A percentile compares a stretch with the other conserved stretches of the same genome.
Conservation (phyloP, 2,888 invertebrate species). For the Portevinia maculata region DNA sequence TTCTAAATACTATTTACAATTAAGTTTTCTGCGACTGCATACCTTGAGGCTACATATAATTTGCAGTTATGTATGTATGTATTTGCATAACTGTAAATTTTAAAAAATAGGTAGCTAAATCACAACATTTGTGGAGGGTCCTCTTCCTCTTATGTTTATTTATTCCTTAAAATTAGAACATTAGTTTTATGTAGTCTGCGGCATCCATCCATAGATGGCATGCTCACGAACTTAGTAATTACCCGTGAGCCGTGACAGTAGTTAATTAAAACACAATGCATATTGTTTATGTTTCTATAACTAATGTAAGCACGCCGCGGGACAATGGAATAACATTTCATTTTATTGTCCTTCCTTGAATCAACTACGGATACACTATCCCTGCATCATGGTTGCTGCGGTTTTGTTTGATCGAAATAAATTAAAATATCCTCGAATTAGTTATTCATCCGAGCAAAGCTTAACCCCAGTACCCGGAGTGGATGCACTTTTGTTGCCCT, state of each 20-base stretch:
- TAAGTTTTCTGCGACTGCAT: too few species aligned
- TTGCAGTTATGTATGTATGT: too few species aligned
- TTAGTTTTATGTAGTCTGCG: neutral
- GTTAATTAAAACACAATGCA: conserved; percentile 32
- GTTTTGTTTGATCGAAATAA: conserved; percentile 45
- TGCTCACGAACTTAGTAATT: conserved; percentile 39
- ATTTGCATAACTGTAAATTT: neutral
- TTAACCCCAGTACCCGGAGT: neutral
- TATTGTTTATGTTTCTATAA: neutral
- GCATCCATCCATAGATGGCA: conserved; percentile 5
- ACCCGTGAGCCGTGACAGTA: conserved; percentile 40
- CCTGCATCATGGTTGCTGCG: too few species aligned
- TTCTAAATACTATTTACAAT: neutral
- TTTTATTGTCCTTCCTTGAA: too few species aligned
- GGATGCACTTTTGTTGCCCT: conserved; percentile 9
- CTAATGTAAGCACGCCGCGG: neutral
- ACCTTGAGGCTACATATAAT: too few species aligned
- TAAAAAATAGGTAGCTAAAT: neutral
- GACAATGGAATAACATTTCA: conserved; percentile 15
- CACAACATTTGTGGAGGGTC: neutral
- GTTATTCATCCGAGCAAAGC: conserved; percentile 34
- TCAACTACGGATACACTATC: too few species aligned
- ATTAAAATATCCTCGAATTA: conserved; percentile 40
- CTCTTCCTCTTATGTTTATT: too few species aligned
- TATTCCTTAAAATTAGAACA: too few species aligned